Evolutionary conservation across 2,797 vertebrate genomes (phyloP).

Genomic region (Dicrostonyx torquatus): DNA sequence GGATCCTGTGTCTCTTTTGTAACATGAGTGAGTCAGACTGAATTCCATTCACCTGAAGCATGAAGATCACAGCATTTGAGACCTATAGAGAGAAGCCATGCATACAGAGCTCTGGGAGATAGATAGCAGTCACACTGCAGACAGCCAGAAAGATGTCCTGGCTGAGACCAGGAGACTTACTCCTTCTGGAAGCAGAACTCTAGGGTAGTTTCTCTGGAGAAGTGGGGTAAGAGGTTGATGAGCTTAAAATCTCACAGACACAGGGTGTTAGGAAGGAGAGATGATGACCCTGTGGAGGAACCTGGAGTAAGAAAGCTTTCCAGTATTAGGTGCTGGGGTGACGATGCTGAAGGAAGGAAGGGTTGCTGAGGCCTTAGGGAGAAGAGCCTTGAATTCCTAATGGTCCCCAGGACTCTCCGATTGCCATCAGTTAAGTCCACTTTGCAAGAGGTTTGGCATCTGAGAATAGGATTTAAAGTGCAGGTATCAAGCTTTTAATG

Average conservation of each 20-base stretch:
- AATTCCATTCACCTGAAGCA: not conserved
- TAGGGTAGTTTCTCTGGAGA: not conserved
- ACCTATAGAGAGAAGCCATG: not conserved
- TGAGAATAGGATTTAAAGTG: not conserved
- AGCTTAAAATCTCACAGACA: not conserved
- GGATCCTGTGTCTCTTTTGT: not conserved
- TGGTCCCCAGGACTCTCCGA: not conserved
- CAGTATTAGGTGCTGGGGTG: too few species aligned
- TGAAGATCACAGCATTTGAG: not conserved
- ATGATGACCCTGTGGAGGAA: not conserved
- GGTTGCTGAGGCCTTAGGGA: not conserved
- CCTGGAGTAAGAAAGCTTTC: not conserved
- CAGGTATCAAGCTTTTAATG: not conserved
- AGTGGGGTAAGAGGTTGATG: not conserved
- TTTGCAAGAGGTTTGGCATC: not conserved
- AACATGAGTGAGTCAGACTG: not conserved
- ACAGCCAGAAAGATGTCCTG: not conserved
- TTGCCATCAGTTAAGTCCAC: not conserved
- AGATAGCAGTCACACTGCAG: not conserved
- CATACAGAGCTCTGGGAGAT: not conserved
- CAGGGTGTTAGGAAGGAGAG: not conserved
- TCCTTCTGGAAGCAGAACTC: constrained; percentile 5
- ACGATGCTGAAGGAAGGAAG: not conserved
- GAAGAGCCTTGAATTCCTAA: not conserved
- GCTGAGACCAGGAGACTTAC: not conserved